phyloP scores from a whole-genome alignment of 1,140 invertebrate species.

The Apis florea region DNA sequence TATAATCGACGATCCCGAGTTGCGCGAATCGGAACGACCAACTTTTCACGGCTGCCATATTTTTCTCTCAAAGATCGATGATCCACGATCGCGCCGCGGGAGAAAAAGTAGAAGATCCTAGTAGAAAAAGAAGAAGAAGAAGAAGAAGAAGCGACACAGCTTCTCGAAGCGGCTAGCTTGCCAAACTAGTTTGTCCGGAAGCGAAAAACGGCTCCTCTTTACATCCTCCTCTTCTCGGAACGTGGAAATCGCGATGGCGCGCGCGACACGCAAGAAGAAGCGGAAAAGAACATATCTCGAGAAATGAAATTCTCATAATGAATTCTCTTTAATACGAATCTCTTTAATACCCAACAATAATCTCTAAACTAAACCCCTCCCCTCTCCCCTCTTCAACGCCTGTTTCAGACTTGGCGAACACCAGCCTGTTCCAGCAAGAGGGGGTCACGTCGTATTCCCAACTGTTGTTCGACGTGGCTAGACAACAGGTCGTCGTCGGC shows the following conservation, averaged over 20 bases:
- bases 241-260: conserved; percentile 11
- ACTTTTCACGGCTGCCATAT: too few relatives aligned
- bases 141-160: background rate
- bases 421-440: conserved; percentile 78
- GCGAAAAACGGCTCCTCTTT: conserved; percentile 34
- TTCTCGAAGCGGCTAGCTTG: background rate
- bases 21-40: too few relatives aligned
- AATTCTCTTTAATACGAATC: too few relatives aligned
- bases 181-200: conserved; percentile 43
- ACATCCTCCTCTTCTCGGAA: conserved; percentile 12
- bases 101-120: conserved; percentile 23
- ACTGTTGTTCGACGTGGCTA: conserved; percentile 90
- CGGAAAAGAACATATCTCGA: background rate
- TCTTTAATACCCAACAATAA: too few relatives aligned
- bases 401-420: conserved; percentile 71
- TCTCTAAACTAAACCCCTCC: too few relatives aligned
- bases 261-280: background rate
- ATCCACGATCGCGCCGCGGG: background rate
- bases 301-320: conserved; percentile 7
- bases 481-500: conserved; percentile 90
- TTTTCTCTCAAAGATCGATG: too few relatives aligned
- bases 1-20: too few relatives aligned
- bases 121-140: too few relatives aligned
- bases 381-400: too few relatives aligned
- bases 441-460: conserved; percentile 87